Evolutionary conservation across 2,888 invertebrate genomes (phyloP).

Genomic region (Cheilosia variabilis): DNA sequence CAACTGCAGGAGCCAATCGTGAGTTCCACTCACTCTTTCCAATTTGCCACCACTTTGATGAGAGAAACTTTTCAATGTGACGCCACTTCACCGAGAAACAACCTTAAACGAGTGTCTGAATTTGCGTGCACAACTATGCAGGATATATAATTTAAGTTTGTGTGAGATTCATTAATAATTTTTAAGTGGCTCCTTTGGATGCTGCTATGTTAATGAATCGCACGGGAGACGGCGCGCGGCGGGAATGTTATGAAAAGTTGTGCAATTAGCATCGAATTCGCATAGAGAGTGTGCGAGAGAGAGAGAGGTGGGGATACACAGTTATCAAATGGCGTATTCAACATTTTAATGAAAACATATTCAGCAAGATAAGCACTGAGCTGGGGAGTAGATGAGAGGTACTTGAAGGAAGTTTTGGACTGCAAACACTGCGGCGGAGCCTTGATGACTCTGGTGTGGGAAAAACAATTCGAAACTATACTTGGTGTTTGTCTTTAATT

Average conservation of each 20-base stretch:
- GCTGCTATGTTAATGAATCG: slow-evolving; percentile 18
- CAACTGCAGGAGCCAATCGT: slow-evolving; percentile 26
- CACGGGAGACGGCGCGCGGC: slow-evolving; percentile 1
- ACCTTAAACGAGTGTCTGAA: slow-evolving; percentile 35
- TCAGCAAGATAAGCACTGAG: neutral
- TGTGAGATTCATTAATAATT: slow-evolving; percentile 63
- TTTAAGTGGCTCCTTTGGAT: slow-evolving; percentile 60
- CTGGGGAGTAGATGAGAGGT: neutral
- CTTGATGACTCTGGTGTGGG: too few species aligned
- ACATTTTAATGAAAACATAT: slow-evolving; percentile 42
- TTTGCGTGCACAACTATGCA: neutral
- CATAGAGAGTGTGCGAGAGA: neutral
- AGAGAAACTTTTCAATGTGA: slow-evolving; percentile 36
- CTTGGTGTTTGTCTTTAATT: too few species aligned
- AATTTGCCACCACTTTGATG: neutral
- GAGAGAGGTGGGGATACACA: neutral
- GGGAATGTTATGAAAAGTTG: slow-evolving; percentile 21
- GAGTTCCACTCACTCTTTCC: too few species aligned
- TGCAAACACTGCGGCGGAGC: neutral
- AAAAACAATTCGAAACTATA: too few species aligned
- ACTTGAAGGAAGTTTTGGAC: neutral
- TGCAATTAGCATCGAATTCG: slow-evolving; percentile 54
- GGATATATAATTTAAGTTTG: slow-evolving; percentile 15
- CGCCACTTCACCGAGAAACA: slow-evolving; percentile 54
- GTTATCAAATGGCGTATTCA: slow-evolving; percentile 20